Evolutionary conservation across 2,797 vertebrate genomes (phyloP), one percentile per base, ranked within the genome.

Genomic region (Typhlichthys subterraneus): DNA sequence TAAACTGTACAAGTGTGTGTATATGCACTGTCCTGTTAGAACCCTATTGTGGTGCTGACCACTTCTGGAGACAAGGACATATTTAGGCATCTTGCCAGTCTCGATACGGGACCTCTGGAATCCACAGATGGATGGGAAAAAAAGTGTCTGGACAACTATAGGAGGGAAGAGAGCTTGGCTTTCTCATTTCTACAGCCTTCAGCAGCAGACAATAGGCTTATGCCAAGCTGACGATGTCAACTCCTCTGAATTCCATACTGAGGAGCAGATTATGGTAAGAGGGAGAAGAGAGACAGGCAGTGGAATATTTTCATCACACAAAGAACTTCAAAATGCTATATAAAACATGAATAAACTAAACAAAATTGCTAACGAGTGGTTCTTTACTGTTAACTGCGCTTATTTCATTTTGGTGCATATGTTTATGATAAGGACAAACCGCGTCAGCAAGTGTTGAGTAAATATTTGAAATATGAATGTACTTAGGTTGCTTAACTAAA

Each of bases 191-290:
- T 58, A 58, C 72, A 83, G 67, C 75, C 79, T 85, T 86, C 82
- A 85, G 63, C 42, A 33, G 75, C 66, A 78, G 81, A 86, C 82
- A 88, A 89, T 63, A 65, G 84, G 86, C 83, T 86, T 85, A 83
- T 74, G 62, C 54, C 60, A 53, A 76, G 76, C 76, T 74, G 85
- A 87, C 82, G 69, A 79, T 77, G 67, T 87, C 80, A 81, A 76
- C 75, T 59, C 52, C 47, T 79, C 81, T 77, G 75, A 84, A 82
- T 81, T 87, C 81, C 81, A 80, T 67, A 72, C 76, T 73, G 79
- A 84, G 75, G 67, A 57, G 55, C 77, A 60, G 74, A 73, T 80
- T 77, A 77, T 62, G 67, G 78, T 75, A 74, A 45, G 29, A 59
- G 60, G 61, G 65, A 76, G 55, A 33, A 59, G 51, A 29, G 53